Base-by-base conservation (phyloP, 2,888 invertebrate species). In the Nipponacmea schrenckii region DNA sequence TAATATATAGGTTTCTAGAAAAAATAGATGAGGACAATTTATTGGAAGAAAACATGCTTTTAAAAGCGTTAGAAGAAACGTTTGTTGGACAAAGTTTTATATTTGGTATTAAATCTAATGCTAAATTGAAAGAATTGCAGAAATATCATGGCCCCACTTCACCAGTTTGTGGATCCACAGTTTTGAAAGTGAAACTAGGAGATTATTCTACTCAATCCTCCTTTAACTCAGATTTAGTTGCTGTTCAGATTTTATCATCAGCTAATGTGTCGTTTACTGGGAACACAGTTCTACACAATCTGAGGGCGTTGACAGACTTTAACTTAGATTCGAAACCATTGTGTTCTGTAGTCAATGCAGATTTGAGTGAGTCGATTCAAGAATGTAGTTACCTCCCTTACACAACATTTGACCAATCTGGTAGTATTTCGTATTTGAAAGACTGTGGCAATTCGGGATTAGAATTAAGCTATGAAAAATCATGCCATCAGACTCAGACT, bases 31-130 rank as follows among this genome's bases (percentile, higher is more conserved):
- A 56, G 20, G 56, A 56, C 20, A 56, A 56, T 56, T 20, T 24
- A 31, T 14, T 70, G 14, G 68, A 70, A 27, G 72, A 73, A 48
- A 70, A 71, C 20, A 62, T 66, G 14, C 64, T 74, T 17, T 17
- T 68, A n/a, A 67, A 65, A 0, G 74, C 73, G 24, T 24, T 74
- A 20, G 68, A 71, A 44, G 63, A 69, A 3, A 62, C 68, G 15
- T 74, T 77, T 65, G 48, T 73, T 26, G 77, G 77, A 15, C 62
- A 72, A 12, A 48, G 64, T 48, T 77, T 68, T 64, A 64, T 73
- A 48, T 74, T 77, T 70, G 73, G 77, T 17, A 64, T 77, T 3
- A 70, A 67, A 44, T 67, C 68, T 66, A 39, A 56, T 56, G 56
- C 56, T 24, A 56, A 20, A 56, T 24, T 56, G 20, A 56, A 10